Percentiles rank a stretch among this genome's conserved stretches.
phyloP scores from a whole-genome alignment of 2,113 vertebrate genomes.

The Struthidea cinerea region DNA sequence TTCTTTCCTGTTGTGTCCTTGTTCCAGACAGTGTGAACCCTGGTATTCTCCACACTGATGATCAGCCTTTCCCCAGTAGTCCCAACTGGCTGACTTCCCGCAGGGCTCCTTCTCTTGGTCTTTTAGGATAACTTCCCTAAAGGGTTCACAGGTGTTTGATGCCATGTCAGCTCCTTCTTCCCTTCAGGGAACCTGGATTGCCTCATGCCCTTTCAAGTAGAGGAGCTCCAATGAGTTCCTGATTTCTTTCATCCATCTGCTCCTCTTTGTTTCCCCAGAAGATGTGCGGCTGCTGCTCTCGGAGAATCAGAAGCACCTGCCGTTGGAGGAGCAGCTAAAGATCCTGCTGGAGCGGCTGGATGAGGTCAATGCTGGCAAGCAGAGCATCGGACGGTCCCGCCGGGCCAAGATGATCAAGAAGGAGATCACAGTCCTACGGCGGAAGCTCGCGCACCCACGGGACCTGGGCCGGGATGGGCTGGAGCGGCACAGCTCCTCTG shows the following conservation, averaged over 20 bases:
- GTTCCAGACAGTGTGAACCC: neutral
- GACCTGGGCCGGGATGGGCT: slow-evolving; percentile 78
- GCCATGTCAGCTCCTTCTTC: neutral
- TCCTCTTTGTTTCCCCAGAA: slow-evolving; percentile 66
- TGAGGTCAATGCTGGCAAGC: slow-evolving; percentile 87
- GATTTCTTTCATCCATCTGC: neutral
- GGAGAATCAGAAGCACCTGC: slow-evolving; percentile 86
- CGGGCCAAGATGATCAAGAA: slow-evolving; percentile 95
- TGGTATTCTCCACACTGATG: neutral
- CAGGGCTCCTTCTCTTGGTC: neutral
- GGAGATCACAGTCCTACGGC: slow-evolving; percentile 90
- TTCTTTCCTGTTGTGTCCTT: neutral
- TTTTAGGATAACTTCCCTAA: neutral
- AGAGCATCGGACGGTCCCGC: slow-evolving; percentile 90
- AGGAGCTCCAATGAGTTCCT: neutral
- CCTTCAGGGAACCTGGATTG: neutral
- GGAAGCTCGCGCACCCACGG: slow-evolving; percentile 90
- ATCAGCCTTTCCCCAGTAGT: neutral
- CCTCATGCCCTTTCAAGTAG: neutral
- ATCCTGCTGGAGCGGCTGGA: slow-evolving; percentile 86
- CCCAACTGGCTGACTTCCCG: neutral
- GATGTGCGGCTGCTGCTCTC: slow-evolving; percentile 79
- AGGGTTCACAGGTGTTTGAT: neutral
- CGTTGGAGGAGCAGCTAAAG: slow-evolving; percentile 92
- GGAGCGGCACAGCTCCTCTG: slow-evolving; percentile 68